Evolutionary conservation across 2,888 invertebrate species (phyloP).

Genomic region (Mellilla xanthometata): DNA sequence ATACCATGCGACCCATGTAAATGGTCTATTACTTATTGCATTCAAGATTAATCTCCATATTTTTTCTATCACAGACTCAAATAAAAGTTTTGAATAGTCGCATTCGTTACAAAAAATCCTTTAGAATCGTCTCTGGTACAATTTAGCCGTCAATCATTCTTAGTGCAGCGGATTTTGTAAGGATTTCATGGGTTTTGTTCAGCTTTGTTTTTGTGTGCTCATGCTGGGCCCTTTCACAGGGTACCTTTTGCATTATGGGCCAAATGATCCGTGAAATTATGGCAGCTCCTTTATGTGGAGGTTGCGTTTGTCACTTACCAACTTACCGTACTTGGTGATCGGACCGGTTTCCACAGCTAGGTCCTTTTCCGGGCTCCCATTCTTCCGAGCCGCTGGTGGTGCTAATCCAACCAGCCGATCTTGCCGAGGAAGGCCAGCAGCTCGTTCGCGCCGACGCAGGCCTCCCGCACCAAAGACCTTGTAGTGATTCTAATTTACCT

Average conservation of each 20-base stretch:
- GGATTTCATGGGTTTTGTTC: slow-evolving; percentile 54
- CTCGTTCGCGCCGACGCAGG: too few relatives aligned
- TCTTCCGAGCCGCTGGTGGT: too few relatives aligned
- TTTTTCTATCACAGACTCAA: slow-evolving; percentile 44
- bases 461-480: too few relatives aligned
- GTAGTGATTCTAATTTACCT: too few relatives aligned
- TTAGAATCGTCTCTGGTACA: slow-evolving; percentile 40
- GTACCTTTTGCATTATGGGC: slow-evolving; percentile 43
- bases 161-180: slow-evolving; percentile 49
- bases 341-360: too few relatives aligned
- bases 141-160: slow-evolving; percentile 66
- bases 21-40: too few relatives aligned
- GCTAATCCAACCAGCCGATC: too few relatives aligned
- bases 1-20: too few relatives aligned
- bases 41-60: slow-evolving; percentile 14
- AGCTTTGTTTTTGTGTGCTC: slow-evolving; percentile 31
- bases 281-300: slow-evolving; percentile 47
- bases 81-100: slow-evolving; percentile 45
- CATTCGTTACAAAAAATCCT: slow-evolving; percentile 44
- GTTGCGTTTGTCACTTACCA: slow-evolving; percentile 17
- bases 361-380: too few relatives aligned
- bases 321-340: too few relatives aligned
- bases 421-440: too few relatives aligned
- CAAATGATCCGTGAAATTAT: slow-evolving; percentile 67
- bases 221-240: slow-evolving; percentile 39